Evolutionary conservation across 2,888 invertebrate genomes (phyloP).

Genomic region (Rhingia rostrata): DNA sequence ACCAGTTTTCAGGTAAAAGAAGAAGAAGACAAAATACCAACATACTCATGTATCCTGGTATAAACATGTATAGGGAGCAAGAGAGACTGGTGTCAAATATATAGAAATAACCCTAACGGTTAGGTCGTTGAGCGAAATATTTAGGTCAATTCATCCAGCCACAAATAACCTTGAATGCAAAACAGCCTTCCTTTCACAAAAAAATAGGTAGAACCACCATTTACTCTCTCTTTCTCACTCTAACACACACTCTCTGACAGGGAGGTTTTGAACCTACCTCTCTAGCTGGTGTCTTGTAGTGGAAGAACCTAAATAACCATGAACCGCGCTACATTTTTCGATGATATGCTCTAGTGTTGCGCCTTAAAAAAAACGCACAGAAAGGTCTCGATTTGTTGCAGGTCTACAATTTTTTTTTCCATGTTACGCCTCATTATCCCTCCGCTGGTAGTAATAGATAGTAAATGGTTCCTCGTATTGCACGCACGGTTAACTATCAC

Average conservation of each 20-base stretch:
- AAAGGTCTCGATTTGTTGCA: not conserved
- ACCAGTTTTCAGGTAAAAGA: slow-evolving; percentile 75
- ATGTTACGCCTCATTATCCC: slow-evolving; percentile 54
- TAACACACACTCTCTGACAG: not conserved
- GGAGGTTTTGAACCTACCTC: slow-evolving; percentile 14
- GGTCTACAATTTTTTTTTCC: not conserved
- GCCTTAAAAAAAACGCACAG: not conserved
- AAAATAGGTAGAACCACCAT: slow-evolving; percentile 36
- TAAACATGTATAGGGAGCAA: slow-evolving; percentile 23
- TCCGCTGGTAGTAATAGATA: slow-evolving; percentile 48
- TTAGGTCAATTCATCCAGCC: slow-evolving; percentile 83
- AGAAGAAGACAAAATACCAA: slow-evolving; percentile 64
- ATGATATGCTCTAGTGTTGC: slow-evolving; percentile 17
- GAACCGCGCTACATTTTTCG: slow-evolving; percentile 46
- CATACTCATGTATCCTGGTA: slow-evolving; percentile 34
- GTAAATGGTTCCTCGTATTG: slow-evolving; percentile 62
- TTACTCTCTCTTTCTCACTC: slow-evolving; percentile 44
- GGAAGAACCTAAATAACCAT: slow-evolving; percentile 56
- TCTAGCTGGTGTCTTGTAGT: slow-evolving; percentile 37
- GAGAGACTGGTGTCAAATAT: slow-evolving; percentile 63
- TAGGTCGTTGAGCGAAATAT: slow-evolving; percentile 82
- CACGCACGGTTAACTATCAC: slow-evolving; percentile 60
- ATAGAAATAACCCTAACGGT: slow-evolving; percentile 81
- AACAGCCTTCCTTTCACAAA: slow-evolving; percentile 79
- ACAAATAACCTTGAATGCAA: slow-evolving; percentile 82